Evolutionary conservation across 1,140 invertebrate species (phyloP), one percentile per base, ranked within the genome.

Genomic region (Tetraneura akinire): DNA sequence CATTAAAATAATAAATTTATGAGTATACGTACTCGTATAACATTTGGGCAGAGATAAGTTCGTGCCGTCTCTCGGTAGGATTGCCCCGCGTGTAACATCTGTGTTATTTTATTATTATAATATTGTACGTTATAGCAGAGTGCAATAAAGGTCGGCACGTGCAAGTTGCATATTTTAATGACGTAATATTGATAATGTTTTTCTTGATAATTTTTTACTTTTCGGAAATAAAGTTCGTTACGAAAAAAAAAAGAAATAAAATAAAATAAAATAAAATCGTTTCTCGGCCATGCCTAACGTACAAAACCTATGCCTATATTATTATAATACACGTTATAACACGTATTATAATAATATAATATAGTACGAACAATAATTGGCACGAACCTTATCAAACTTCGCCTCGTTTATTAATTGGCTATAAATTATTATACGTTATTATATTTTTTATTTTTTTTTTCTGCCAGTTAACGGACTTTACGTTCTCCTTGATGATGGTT

Each of bases 101-200:
- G 47, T n/a, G n/a, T n/a, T n/a, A n/a, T n/a, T n/a, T n/a, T n/a
- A n/a, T n/a, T n/a, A n/a, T n/a, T n/a, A n/a, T n/a, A n/a, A n/a
- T n/a, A n/a, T n/a, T n/a, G n/a, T n/a, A n/a, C n/a, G 47, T 68
- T 68, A 68, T 42, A 14, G 0, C 42, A 23, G 62, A 68, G 66
- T 68, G 66, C 66, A 47, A 47, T 47, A 68, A 68, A 68, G 66
- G 66, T 68, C 66, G 66, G 66, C 66, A 68, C 66, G 66, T 68
- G 66, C 66, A 68, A 47, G 37, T 21, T 68, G 66, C 66, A 68
- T 45, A 47, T 68, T 68, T 68, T 45, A 68, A 68, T 68, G 66
- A 68, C 66, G 66, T 47, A 68, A 68, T n/a, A n/a, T 47, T 47
- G 66, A 68, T 68, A 68, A 68, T 9, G 23, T 23, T 45, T 68